A percentile compares a stretch with the other conserved stretches of the same genome.
Conservation (phyloP, 2,113 vertebrate genomes). For the Odobenus rosmarus region DNA sequence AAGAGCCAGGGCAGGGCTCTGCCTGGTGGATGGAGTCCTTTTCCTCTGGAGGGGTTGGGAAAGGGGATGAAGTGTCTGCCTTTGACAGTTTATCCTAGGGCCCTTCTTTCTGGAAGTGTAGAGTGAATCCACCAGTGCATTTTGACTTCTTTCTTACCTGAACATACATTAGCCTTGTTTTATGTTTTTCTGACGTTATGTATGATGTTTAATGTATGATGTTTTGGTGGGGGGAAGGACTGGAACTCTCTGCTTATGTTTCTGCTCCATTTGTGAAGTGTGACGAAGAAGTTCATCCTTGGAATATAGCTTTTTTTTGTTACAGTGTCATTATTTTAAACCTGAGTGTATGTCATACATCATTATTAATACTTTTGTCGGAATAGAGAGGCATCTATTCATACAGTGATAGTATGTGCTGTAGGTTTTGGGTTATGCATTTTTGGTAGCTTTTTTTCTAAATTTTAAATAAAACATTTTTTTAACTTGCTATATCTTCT, state of each 20-base stretch:
- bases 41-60: background rate
- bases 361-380: slow-evolving; percentile 31
- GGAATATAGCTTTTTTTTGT: background rate
- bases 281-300: background rate
- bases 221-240: background rate
- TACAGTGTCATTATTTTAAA: background rate
- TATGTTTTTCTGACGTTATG: background rate
- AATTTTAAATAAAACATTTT: slow-evolving; percentile 44
- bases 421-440: background rate
- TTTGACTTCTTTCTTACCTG: background rate
- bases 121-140: background rate
- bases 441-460: background rate
- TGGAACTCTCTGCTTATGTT: background rate
- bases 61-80: background rate
- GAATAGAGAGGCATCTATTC: background rate
- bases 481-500: background rate
- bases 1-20: background rate
- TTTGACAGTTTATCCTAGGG: background rate
- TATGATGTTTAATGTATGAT: background rate
- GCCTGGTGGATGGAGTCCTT: background rate
- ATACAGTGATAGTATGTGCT: background rate
- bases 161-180: background rate
- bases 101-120: background rate
- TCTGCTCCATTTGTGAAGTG: background rate
- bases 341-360: background rate